Base-by-base conservation (phyloP, 2,113 vertebrate genomes). In the Brachirus orientalis region DNA sequence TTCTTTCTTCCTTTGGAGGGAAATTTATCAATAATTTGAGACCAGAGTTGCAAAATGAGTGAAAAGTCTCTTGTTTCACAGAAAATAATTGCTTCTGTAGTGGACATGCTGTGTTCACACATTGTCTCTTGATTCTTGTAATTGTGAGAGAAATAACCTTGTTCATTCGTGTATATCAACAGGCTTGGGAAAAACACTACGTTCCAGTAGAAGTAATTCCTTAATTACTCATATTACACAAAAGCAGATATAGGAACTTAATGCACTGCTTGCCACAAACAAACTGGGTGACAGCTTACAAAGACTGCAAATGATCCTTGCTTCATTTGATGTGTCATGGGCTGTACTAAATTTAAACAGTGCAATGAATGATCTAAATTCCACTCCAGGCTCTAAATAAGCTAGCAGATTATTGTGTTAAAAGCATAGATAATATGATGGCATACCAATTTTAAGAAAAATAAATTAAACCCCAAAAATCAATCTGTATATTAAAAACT, bases 221-320 rank as follows among this genome's bases (percentile, higher is more conserved):
- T 41, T 58, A 72, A 56, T 43, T 45, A 35, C 17, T 55, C 14
- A 76, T 17, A 17, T 36, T 40, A 52, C 33, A 46, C 22, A 8
- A 10, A 59, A 75, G 47, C 51, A 40, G 18, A 72, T 35, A 18
- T 14, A 40, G 12, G 13, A 72, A 53, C n/a, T 40, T 18, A 64
- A 57, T 55, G 10, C 43, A 13, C 20, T 16, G 63, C 38, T 65
- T 36, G 52, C 48, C 69, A 63, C 59, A 79, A 63, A 83, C 79
- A 80, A 73, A 57, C 72, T 70, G 70, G 64, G 55, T 83, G 86
- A 89, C 79, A 86, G 78, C 77, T 72, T 90, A 84, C 72, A 72
- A 71, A 73, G 63, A 79, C 48, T 64, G 67, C 77, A 72, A 54
- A 83, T 64, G 20, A 54, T 77, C 20, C 41, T 19, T 60, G 75